Conservation (phyloP, 2,113 vertebrate genomes). For the Macrotis lagotis region DNA sequence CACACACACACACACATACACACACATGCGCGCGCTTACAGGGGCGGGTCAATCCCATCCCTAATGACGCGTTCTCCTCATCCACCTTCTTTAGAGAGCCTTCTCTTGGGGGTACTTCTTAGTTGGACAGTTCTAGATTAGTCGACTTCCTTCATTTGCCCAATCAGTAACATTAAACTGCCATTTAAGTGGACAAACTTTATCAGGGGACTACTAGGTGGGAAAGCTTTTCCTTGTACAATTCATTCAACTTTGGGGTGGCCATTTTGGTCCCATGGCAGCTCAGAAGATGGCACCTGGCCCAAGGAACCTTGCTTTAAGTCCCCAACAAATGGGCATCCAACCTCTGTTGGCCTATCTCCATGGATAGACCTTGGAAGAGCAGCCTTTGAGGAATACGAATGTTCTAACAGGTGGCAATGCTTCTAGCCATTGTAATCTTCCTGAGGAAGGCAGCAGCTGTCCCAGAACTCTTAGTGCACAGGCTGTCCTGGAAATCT, state of each 20-base stretch:
- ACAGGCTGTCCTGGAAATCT: neutral
- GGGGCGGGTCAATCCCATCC: no score
- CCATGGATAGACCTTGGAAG: no score
- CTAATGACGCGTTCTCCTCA: neutral
- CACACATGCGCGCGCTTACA: no score
- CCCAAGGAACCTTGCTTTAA: no score
- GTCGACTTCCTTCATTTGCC: neutral
- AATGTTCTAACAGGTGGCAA: slow-evolving; percentile 25
- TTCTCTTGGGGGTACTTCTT: neutral
- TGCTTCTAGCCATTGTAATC: slow-evolving; percentile 39
- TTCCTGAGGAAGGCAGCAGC: slow-evolving; percentile 33
- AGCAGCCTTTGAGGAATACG: slow-evolving; percentile 33
- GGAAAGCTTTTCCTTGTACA: neutral
- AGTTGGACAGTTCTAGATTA: neutral
- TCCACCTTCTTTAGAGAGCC: neutral
- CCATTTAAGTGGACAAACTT: neutral
- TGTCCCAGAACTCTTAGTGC: no score
- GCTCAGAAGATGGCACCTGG: no score
- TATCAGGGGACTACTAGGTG: neutral
- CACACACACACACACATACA: no score
- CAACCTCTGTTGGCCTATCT: no score
- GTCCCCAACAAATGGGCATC: no score
- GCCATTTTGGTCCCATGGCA: no score
- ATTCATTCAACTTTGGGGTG: no score
- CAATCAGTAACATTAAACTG: neutral